These are phyloP conservation scores for Pseudomyrmex sp. DNA, from an alignment of 1,140 invertebrate genomes.

Conservation along the genomic window DNA sequence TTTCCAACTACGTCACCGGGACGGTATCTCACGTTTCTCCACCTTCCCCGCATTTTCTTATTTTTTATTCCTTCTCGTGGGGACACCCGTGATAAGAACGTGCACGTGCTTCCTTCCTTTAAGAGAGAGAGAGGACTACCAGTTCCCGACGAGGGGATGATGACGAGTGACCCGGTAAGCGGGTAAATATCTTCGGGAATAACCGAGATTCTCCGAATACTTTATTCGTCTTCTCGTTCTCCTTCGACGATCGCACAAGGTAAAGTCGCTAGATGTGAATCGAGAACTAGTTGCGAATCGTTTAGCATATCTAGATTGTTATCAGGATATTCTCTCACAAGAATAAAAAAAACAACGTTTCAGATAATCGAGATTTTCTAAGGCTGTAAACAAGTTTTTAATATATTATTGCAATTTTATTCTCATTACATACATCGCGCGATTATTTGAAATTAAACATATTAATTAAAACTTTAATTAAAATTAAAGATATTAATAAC, in stretches of 20 bases:
- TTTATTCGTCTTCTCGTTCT: neutral
- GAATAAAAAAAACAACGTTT: too few relatives aligned
- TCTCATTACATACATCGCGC: constrained; percentile 7
- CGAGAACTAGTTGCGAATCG: too few relatives aligned
- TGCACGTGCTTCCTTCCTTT: constrained; percentile 71
- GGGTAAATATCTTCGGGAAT: constrained; percentile 38
- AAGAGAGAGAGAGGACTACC: constrained; percentile 16
- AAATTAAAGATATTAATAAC: constrained; percentile 10
- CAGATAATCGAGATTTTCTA: too few relatives aligned
- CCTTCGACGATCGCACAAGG: neutral
- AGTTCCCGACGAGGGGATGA: constrained; percentile 37
- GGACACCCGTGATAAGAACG: constrained; percentile 71
- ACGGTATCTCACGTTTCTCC: constrained; percentile 53
- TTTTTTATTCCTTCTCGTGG: constrained; percentile 70
- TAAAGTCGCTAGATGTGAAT: neutral
- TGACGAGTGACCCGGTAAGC: constrained; percentile 38
- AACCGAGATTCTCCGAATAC: constrained; percentile 53
- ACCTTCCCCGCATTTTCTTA: constrained; percentile 27
- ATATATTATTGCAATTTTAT: too few relatives aligned
- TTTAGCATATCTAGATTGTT: too few relatives aligned
- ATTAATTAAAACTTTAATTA: constrained; percentile 27
- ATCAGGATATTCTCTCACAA: too few relatives aligned
- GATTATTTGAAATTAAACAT: too few relatives aligned
- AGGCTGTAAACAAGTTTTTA: too few relatives aligned
- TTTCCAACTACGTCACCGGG: constrained; percentile 61